A percentile compares a stretch with the other conserved stretches of the same genome.
Evolutionary conservation across 2,797 vertebrate species (phyloP).

Genomic region (Sebastes matsubarae): DNA sequence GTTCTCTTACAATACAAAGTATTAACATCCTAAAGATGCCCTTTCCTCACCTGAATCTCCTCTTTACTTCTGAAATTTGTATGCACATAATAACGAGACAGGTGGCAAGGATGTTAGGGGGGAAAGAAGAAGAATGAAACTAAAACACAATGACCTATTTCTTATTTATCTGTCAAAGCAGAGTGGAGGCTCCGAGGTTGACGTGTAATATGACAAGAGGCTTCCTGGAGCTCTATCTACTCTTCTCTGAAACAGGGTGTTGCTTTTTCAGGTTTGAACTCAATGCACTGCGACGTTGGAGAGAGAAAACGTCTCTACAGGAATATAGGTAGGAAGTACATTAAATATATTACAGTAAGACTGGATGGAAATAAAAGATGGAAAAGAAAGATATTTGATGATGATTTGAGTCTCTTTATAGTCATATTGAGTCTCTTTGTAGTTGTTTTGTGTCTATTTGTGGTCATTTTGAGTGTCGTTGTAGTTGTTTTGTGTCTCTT

Average conservation of each 20-base stretch:
- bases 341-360: neutral
- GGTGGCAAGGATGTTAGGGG: neutral
- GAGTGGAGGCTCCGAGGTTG: slow-evolving; percentile 45
- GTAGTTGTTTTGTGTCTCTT: too few relatives aligned
- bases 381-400: neutral
- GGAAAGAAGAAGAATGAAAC: neutral
- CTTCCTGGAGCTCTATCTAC: slow-evolving; percentile 52
- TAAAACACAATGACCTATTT: slow-evolving; percentile 24
- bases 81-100: neutral
- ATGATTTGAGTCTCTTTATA: neutral
- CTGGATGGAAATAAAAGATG: neutral
- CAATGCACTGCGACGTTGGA: slow-evolving; percentile 24
- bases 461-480: too few relatives aligned
- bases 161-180: slow-evolving; percentile 48
- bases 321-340: neutral
- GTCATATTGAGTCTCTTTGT: too few relatives aligned
- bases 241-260: slow-evolving; percentile 25
- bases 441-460: too few relatives aligned
- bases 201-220: slow-evolving; percentile 40
- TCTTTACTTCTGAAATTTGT: neutral
- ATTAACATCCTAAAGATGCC: neutral
- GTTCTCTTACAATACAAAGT: neutral
- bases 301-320: neutral
- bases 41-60: neutral
- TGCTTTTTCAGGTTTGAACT: slow-evolving; percentile 41